phyloP scores from a whole-genome alignment of 2,797 vertebrate species.

The Coreius guichenoti region DNA sequence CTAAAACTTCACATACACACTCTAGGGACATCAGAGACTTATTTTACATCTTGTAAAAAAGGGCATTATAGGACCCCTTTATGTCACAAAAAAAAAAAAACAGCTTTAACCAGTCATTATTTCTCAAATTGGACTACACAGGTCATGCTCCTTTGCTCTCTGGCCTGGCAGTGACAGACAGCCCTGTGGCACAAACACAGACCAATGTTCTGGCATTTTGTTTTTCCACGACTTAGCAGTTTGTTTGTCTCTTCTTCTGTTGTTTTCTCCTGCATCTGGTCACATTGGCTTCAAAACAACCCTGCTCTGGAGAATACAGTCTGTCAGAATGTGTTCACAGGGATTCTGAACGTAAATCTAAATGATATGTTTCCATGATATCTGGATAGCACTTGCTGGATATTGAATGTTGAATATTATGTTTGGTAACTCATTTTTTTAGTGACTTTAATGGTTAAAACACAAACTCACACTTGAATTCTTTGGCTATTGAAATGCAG shows the following conservation, averaged over 20 bases:
- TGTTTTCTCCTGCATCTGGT: conserved; percentile 17
- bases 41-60: too few relatives aligned
- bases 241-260: neutral
- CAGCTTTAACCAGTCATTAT: too few relatives aligned
- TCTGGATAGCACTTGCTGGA: neutral
- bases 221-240: conserved; percentile 32
- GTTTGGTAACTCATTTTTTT: neutral
- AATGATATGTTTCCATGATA: neutral
- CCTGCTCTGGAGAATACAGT: neutral
- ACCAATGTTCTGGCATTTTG: conserved; percentile 8
- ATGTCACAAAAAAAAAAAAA: too few relatives aligned
- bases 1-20: too few relatives aligned
- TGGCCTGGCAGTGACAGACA: conserved; percentile 13
- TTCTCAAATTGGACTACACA: too few relatives aligned
- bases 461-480: neutral
- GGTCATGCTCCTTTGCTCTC: conserved; percentile 23
- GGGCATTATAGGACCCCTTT: too few relatives aligned
- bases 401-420: neutral
- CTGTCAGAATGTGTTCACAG: neutral
- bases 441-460: neutral
- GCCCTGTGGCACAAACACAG: conserved; percentile 21
- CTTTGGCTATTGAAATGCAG: neutral
- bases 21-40: too few relatives aligned
- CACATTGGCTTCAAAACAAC: neutral
- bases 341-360: neutral